Conservation (phyloP, 2,797 vertebrate species). For the Ibycter americanus region DNA sequence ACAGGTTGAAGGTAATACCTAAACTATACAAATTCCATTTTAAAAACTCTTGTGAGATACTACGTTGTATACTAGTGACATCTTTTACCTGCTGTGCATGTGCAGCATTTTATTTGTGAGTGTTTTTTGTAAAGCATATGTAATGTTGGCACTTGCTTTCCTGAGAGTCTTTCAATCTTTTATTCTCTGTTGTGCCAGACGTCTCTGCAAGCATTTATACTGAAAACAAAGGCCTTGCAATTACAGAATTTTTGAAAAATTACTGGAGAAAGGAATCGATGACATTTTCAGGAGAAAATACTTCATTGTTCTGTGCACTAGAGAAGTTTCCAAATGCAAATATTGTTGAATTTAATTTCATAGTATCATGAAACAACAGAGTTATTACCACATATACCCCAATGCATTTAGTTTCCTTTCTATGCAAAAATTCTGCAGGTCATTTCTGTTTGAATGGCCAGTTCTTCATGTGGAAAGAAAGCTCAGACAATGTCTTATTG, state of each 20-base stretch:
- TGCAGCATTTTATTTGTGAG: not conserved
- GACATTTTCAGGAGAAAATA: not conserved
- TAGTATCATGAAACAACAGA: not conserved
- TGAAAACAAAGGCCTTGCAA: not conserved
- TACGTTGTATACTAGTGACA: not conserved
- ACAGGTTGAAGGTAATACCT: not conserved
- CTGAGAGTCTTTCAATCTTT: not conserved
- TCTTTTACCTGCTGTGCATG: not conserved
- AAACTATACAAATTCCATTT: not conserved
- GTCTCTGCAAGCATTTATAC: not conserved
- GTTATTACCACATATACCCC: not conserved
- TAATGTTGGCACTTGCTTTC: not conserved
- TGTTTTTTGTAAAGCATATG: not conserved
- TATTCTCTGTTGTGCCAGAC: not conserved
- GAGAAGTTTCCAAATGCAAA: slow-evolving; percentile 9
- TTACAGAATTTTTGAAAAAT: slow-evolving; percentile 1
- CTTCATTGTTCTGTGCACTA: not conserved
- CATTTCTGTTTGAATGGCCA: slow-evolving; percentile 51
- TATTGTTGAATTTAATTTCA: slow-evolving; percentile 31
- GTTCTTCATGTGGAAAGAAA: slow-evolving; percentile 62
- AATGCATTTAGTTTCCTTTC: not conserved
- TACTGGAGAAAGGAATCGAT: not conserved
- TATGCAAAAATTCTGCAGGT: slow-evolving; percentile 64
- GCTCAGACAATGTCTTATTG: slow-evolving; percentile 43
- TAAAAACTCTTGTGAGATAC: not conserved